Conservation (phyloP, 23 tunicate genomes). For the Phallusia fumigata region DNA sequence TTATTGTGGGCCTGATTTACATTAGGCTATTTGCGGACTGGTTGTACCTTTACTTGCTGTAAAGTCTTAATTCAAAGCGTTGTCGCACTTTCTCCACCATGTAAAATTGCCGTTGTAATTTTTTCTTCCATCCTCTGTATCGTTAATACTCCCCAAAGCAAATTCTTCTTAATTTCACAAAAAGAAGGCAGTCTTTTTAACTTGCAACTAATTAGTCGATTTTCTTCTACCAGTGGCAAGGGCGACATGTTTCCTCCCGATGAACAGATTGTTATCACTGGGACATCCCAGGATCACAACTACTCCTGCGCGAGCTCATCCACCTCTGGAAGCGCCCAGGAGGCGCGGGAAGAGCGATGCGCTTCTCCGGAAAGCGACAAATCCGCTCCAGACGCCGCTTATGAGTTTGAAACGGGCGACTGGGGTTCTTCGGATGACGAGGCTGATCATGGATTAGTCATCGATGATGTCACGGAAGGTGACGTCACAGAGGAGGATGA, state of each 20-base stretch:
- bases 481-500: slow-evolving; percentile 32
- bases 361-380: slow-evolving; percentile 82
- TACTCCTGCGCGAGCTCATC: slow-evolving; percentile 38
- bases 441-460: neutral
- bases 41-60: too few relatives aligned
- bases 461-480: slow-evolving; percentile 14
- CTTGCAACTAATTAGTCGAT: too few relatives aligned
- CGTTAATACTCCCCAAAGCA: too few relatives aligned
- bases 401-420: slow-evolving; percentile 85
- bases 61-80: too few relatives aligned
- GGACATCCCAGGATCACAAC: slow-evolving; percentile 62
- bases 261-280: slow-evolving; percentile 55
- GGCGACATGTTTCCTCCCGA: slow-evolving; percentile 1
- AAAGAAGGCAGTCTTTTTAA: too few relatives aligned
- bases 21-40: too few relatives aligned
- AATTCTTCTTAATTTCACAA: too few relatives aligned
- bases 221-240: neutral
- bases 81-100: too few relatives aligned
- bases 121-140: too few relatives aligned
- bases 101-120: too few relatives aligned
- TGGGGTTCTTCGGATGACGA: slow-evolving; percentile 46
- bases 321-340: neutral
- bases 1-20: too few relatives aligned
- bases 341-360: slow-evolving; percentile 30
- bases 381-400: slow-evolving; percentile 96